These are phyloP conservation scores for Berghia stephanieae DNA, from an alignment of 1,140 invertebrate genomes.

Conservation along the genomic window DNA sequence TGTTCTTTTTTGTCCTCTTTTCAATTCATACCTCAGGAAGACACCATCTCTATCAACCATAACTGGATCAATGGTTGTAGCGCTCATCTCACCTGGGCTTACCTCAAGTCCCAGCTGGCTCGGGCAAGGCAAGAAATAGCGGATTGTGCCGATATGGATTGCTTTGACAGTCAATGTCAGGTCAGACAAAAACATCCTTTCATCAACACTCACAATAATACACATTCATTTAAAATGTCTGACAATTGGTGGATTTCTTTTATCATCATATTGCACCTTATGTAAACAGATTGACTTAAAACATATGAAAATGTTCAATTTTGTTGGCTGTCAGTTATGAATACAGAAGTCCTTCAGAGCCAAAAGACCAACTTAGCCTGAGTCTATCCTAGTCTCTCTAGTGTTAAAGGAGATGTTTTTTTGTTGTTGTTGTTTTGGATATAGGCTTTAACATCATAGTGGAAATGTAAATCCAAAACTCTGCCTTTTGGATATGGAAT, in stretches of 20 bases:
- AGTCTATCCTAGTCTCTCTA: too few species aligned
- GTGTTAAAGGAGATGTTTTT: too few species aligned
- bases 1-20: not conserved
- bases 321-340: too few species aligned
- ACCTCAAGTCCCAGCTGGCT: conserved; percentile 74
- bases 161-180: conserved; percentile 62
- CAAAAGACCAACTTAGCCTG: too few species aligned
- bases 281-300: not conserved
- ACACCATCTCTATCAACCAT: conserved; percentile 97
- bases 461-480: too few species aligned
- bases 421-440: too few species aligned
- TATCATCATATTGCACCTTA: not conserved
- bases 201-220: not conserved
- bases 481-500: too few species aligned
- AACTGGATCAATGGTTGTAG: conserved; percentile 97
- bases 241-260: not conserved
- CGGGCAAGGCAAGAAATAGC: conserved; percentile 82
- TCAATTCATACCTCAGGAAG: conserved; percentile 72
- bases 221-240: not conserved
- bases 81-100: conserved; percentile 77
- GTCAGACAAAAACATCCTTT: conserved; percentile 34
- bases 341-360: too few species aligned
- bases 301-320: too few species aligned
- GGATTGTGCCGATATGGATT: conserved; percentile 60
- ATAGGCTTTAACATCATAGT: too few species aligned